phyloP scores from a whole-genome alignment of 2,888 invertebrate species.

The Lysandra coridon region DNA sequence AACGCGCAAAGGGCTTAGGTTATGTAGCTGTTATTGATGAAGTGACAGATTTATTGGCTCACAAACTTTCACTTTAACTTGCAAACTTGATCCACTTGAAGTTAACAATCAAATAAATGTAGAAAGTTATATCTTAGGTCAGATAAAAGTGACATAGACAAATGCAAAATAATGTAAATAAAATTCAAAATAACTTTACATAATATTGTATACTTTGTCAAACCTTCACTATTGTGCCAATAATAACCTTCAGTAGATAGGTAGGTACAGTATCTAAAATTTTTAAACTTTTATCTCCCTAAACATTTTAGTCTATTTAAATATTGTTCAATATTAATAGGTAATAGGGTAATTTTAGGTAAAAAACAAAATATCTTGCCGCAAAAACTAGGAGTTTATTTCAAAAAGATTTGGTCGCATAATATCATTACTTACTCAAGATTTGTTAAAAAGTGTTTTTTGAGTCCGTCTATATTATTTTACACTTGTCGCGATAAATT shows the following conservation, averaged over 20 bases:
- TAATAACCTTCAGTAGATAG: neutral
- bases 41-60: slow-evolving; percentile 23
- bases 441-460: too few relatives aligned
- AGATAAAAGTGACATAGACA: slow-evolving; percentile 2
- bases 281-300: too few relatives aligned
- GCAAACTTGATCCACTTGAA: slow-evolving; percentile 10
- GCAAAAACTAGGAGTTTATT: too few relatives aligned
- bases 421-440: too few relatives aligned
- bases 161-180: neutral
- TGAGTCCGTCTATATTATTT: too few relatives aligned
- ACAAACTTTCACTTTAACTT: slow-evolving; percentile 24
- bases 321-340: too few relatives aligned
- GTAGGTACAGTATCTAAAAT: too few relatives aligned
- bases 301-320: too few relatives aligned
- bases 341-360: too few relatives aligned
- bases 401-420: too few relatives aligned
- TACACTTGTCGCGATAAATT: too few relatives aligned
- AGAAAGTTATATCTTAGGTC: neutral
- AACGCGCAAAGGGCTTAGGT: neutral
- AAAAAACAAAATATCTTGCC: too few relatives aligned
- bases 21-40: slow-evolving; percentile 14
- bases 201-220: neutral
- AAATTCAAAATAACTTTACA: neutral
- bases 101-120: slow-evolving; percentile 7
- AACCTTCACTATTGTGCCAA: neutral